Evolutionary conservation across 2,888 invertebrate species (phyloP).

Genomic region (Zele albiditarsus): DNA sequence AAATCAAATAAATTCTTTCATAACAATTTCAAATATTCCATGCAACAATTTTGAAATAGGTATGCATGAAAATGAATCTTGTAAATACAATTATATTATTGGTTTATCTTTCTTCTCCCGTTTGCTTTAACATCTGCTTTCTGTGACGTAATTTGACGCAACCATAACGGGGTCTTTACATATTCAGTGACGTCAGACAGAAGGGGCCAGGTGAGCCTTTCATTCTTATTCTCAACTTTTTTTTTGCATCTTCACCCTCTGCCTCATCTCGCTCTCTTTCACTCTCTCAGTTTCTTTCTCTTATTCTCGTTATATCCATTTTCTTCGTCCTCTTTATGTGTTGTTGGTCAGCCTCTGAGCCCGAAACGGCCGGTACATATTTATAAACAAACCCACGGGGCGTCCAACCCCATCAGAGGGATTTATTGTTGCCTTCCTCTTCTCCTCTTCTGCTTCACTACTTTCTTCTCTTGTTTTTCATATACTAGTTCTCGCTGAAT

Average conservation of each 20-base stretch:
- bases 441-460: constrained; percentile 9
- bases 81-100: not conserved
- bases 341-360: constrained; percentile 38
- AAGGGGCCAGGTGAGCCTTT: constrained; percentile 45
- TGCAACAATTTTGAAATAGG: not conserved
- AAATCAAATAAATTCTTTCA: not conserved
- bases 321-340: constrained; percentile 12
- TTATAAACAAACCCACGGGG: constrained; percentile 56
- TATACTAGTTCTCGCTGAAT: not conserved
- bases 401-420: constrained; percentile 44
- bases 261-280: constrained; percentile 12
- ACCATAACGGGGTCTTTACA: constrained; percentile 56
- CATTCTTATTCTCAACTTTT: constrained; percentile 34
- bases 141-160: constrained; percentile 62
- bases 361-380: constrained; percentile 42
- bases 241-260: constrained; percentile 18
- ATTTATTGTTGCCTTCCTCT: constrained; percentile 41
- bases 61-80: not conserved
- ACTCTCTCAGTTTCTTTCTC: not conserved
- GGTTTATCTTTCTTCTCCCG: not conserved
- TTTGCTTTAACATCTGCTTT: constrained; percentile 51
- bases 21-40: not conserved
- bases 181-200: constrained; percentile 58
- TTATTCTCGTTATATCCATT: constrained; percentile 31
- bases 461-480: not conserved